Percentiles rank a stretch among this genome's conserved stretches.
These are phyloP conservation scores for Pseudocheirus occidentalis DNA, from an alignment of 2,797 vertebrate genomes.

Conservation along the genomic window DNA sequence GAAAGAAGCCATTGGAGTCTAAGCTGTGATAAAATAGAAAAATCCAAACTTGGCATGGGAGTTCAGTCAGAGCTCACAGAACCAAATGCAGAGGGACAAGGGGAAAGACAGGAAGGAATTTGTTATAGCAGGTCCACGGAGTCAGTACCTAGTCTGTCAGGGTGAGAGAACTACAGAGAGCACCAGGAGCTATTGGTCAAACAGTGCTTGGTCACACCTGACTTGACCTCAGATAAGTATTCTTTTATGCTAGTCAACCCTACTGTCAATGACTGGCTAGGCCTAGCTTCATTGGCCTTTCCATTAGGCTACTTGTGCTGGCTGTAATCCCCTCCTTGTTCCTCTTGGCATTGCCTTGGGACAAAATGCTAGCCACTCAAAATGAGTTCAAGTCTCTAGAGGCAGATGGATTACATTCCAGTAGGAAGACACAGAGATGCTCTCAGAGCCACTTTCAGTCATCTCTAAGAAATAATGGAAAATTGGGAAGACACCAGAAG, in stretches of 20 bases:
- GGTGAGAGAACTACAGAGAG: neutral
- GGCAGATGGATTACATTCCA: constrained; percentile 46
- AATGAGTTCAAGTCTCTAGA: neutral
- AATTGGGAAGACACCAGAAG: constrained; percentile 27
- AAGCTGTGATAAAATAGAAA: neutral
- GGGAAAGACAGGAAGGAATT: neutral
- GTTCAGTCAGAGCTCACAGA: neutral
- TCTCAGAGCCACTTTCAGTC: constrained; percentile 25
- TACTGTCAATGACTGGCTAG: neutral
- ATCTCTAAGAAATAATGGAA: constrained; percentile 22
- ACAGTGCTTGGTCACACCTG: neutral
- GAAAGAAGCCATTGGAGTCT: neutral
- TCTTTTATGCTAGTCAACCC: neutral
- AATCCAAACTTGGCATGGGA: neutral
- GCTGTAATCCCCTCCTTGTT: fast-evolving
- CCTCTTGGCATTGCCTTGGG: neutral
- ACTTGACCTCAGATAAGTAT: neutral
- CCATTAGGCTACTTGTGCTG: neutral
- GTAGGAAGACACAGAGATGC: constrained; percentile 37
- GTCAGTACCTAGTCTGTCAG: neutral
- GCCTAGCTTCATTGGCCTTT: neutral
- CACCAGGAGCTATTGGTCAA: neutral
- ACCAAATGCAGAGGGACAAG: neutral
- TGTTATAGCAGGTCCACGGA: neutral
- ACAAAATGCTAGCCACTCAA: neutral